Conservation (phyloP, 2,113 vertebrate species). For the Boleophthalmus pectinirostris region DNA sequence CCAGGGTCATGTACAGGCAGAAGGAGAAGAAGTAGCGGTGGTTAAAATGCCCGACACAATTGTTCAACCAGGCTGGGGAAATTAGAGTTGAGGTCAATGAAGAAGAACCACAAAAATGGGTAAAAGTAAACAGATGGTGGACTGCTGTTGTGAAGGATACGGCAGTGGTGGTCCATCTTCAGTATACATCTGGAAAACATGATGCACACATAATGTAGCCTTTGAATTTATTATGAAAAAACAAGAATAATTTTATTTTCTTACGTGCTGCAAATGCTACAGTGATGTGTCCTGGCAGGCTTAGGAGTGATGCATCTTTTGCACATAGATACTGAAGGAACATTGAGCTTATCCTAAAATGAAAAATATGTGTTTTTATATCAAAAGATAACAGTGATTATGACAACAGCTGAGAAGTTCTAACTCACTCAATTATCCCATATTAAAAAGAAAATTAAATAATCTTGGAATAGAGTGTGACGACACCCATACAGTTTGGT, state of each 20-base stretch:
- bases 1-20: slow-evolving; percentile 96
- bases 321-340: slow-evolving; percentile 88
- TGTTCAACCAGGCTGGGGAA: slow-evolving; percentile 93
- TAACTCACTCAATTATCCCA: no score
- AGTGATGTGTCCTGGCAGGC: slow-evolving; percentile 94
- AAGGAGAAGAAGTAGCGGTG: slow-evolving; percentile 99
- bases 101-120: not conserved
- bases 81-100: slow-evolving; percentile 47
- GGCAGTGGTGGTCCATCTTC: slow-evolving; percentile 99
- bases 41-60: slow-evolving; percentile 97
- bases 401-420: not conserved
- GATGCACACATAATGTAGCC: not conserved
- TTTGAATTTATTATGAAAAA: not conserved
- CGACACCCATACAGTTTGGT: no score
- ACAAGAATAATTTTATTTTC: slow-evolving; percentile 8
- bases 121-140: not conserved
- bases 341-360: slow-evolving; percentile 46
- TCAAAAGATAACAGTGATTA: not conserved
- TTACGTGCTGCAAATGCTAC: slow-evolving; percentile 95
- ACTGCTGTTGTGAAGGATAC: slow-evolving; percentile 86
- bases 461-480: no score
- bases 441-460: no score
- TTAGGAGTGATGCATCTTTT: slow-evolving; percentile 96
- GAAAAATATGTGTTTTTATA: not conserved
- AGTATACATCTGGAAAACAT: slow-evolving; percentile 85